Percentiles rank a stretch among this genome's conserved stretches.
These are phyloP conservation scores for Tridacna crocea DNA, from an alignment of 2,888 invertebrate species.

Conservation along the genomic window DNA sequence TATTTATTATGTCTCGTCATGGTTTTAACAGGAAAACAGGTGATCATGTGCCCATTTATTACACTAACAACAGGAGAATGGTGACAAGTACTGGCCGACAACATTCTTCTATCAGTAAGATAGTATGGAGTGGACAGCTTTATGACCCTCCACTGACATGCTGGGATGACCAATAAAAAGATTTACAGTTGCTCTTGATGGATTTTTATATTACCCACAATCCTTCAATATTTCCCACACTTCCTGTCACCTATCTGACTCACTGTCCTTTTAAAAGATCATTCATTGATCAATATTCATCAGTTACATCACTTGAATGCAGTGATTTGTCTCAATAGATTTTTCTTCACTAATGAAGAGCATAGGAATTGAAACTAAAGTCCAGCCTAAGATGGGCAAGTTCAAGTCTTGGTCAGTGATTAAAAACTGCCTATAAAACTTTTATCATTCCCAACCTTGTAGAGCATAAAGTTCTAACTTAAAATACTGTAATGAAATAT, in stretches of 20 bases:
- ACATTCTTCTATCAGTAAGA: slow-evolving; percentile 10
- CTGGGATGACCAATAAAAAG: slow-evolving; percentile 15
- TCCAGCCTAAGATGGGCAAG: too few relatives aligned
- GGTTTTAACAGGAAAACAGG: slow-evolving; percentile 1
- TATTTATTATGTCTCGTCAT: not conserved
- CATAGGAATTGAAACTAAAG: too few relatives aligned
- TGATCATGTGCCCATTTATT: not conserved
- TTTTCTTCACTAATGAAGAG: too few relatives aligned
- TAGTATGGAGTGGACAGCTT: slow-evolving; percentile 3
- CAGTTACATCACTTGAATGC: too few relatives aligned
- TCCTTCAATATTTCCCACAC: not conserved
- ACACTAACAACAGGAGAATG: slow-evolving; percentile 22
- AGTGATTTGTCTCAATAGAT: too few relatives aligned
- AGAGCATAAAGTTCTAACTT: too few relatives aligned
- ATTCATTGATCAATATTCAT: too few relatives aligned
- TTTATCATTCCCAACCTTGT: too few relatives aligned
- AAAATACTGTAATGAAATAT: too few relatives aligned
- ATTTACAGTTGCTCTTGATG: not conserved
- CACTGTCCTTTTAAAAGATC: too few relatives aligned
- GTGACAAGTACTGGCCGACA: slow-evolving; percentile 2
- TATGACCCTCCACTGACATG: slow-evolving; percentile 9
- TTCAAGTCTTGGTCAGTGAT: too few relatives aligned
- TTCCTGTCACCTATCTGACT: not conserved
- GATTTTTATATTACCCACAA: not conserved
- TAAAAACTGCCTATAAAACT: too few relatives aligned